phyloP scores from a whole-genome alignment of 2,888 invertebrate genomes.

The Dascillus cervinus region DNA sequence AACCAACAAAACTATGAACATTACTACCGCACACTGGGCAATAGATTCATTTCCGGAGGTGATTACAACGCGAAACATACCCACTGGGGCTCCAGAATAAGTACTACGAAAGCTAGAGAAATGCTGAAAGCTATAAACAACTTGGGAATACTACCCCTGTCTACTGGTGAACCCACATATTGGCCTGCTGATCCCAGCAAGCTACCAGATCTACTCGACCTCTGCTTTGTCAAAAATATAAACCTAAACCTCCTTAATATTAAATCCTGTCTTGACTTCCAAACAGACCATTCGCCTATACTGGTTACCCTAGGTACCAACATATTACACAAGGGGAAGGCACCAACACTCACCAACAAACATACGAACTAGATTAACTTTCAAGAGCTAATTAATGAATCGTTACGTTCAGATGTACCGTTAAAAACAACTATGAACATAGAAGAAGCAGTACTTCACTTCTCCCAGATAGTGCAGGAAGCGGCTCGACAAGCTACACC shows the following conservation, averaged over 20 bases:
- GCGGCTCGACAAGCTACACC: constrained; percentile 5
- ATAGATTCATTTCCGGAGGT: no score
- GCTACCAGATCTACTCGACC: constrained; percentile 22
- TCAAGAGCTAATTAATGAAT: constrained; percentile 4
- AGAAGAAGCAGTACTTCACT: constrained; percentile 2
- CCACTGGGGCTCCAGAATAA: constrained; percentile 18
- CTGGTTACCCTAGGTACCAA: constrained; percentile 15
- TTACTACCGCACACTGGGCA: constrained; percentile 12
- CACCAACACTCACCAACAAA: constrained; percentile 11
- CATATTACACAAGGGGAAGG: constrained; percentile 11
- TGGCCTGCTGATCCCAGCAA: constrained; percentile 21
- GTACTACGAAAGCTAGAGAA: constrained; percentile 12
- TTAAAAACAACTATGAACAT: constrained; percentile 2
- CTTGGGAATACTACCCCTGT: constrained; percentile 6
- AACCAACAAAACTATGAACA: constrained; percentile 14
- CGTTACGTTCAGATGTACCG: not conserved
- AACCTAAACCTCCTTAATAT: constrained; percentile 10
- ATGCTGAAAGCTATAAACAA: constrained; percentile 7
- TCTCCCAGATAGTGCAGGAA: constrained; percentile 1
- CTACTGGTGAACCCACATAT: constrained; percentile 23
- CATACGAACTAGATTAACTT: constrained; percentile 11
- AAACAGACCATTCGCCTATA: constrained; percentile 21
- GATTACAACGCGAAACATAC: constrained; percentile 17
- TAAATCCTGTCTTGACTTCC: constrained; percentile 17
- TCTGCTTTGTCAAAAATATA: constrained; percentile 19